Base-by-base conservation (phyloP, 2,113 vertebrate species). In the Mobula hypostoma region DNA sequence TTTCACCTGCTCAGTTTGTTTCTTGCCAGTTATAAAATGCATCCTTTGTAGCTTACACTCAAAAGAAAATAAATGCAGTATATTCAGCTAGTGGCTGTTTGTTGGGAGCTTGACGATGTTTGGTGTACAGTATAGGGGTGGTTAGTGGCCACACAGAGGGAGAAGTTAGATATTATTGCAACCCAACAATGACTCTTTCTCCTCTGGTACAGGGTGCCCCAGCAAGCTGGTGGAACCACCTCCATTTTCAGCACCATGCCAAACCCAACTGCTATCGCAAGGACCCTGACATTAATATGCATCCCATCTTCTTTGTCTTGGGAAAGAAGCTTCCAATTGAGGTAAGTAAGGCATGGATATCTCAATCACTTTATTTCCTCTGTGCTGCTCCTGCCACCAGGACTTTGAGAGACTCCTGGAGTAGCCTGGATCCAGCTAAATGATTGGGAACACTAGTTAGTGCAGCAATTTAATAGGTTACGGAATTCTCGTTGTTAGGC, bases 241-340 rank as follows among this genome's bases (percentile, higher is more conserved):
- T 97, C 94, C 97, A 98, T 94, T 97, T 97, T 95, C 97, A 98
- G 82, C 97, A 98, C 94, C 97, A 98, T 0, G 97, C 97, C 79
- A 98, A 98, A 94, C 97, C 97, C 95, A 98, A 98, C 95, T 97
- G 97, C 95, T 98, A 97, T 95, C 96, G 95, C 66, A 98, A 98
- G 95, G 97, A 98, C 95, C 97, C 97, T 0, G 97, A 98, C 0
- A 95, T 98, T 94, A 98, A 96, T 95, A 97, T 98, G 97, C 97
- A 98, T 29, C 97, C 97, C 83, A 94, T 97, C 40, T 96, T 98
- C 94, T 98, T 98, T 80, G 96, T 97, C 63, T 11, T 98, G 96
- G 97, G 97, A n/a, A 97, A 97, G 95, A 96, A 95, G 0, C 97
- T 98, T 0, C 97, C 97, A 8, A 97, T 97, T 92, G 97, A 98